Evolutionary conservation across 2,888 invertebrate species (phyloP).

Genomic region (Chouioia cunea): DNA sequence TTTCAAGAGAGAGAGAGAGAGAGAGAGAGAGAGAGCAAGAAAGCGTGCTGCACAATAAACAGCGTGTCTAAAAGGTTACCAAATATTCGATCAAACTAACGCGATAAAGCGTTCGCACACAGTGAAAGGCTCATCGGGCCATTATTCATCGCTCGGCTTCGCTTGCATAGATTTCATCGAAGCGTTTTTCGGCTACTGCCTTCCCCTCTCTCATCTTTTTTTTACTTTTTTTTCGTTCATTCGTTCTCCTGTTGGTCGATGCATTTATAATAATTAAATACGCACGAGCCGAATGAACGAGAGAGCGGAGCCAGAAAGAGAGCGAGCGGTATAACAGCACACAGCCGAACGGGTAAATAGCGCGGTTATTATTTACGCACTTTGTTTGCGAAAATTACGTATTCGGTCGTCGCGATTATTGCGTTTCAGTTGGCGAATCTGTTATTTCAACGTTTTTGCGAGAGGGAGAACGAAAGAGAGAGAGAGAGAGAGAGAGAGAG

Average conservation of each 20-base stretch:
- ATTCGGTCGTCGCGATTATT: slow-evolving; percentile 66
- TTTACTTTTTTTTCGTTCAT: slow-evolving; percentile 13
- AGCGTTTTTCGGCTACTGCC: slow-evolving; percentile 32
- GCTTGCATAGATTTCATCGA: slow-evolving; percentile 41
- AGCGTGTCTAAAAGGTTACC: slow-evolving; percentile 47
- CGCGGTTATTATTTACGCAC: slow-evolving; percentile 67
- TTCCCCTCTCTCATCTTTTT: slow-evolving; percentile 16
- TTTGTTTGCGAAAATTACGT: slow-evolving; percentile 68
- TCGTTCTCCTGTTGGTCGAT: slow-evolving; percentile 7
- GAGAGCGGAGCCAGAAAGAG: too few species aligned
- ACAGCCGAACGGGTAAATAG: slow-evolving; percentile 59
- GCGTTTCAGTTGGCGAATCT: slow-evolving; percentile 65
- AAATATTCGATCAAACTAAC: slow-evolving; percentile 49
- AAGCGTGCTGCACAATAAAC: slow-evolving; percentile 39
- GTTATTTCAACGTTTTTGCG: slow-evolving; percentile 67
- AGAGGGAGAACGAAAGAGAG: slow-evolving; percentile 52
- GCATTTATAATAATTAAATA: slow-evolving; percentile 51
- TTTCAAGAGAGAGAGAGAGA: slow-evolving; percentile 23
- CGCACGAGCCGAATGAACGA: slow-evolving; percentile 22
- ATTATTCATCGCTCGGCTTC: slow-evolving; percentile 44
- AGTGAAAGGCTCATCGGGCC: slow-evolving; percentile 44
- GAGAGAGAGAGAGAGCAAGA: too few species aligned
- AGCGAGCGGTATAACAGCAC: neutral
- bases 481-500: too few species aligned
- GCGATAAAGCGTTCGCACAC: slow-evolving; percentile 42